phyloP scores from a whole-genome alignment of 30 jellyfish, hydroid and myxozoan genomes.

The Phacellophora camtschatica region DNA sequence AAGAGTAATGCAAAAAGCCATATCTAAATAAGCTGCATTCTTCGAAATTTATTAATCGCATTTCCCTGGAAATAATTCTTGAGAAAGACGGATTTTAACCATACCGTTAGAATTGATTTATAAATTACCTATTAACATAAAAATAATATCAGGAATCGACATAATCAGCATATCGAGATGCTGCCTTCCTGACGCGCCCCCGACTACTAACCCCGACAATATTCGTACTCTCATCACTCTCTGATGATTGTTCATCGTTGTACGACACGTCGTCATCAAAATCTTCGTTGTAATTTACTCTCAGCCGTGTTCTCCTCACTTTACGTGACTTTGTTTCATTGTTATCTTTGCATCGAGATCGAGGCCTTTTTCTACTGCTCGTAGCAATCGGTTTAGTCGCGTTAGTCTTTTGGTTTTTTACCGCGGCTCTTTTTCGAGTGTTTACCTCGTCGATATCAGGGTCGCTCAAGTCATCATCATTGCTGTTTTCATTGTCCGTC shows the following conservation, averaged over 20 bases:
- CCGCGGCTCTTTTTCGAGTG: neutral
- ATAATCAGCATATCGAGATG: conserved; percentile 77
- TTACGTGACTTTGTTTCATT: conserved; percentile 27
- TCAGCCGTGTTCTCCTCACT: conserved; percentile 54
- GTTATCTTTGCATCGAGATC: neutral
- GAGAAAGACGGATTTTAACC: too few relatives aligned
- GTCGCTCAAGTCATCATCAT: too few relatives aligned
- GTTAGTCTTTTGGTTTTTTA: neutral
- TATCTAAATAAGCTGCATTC: too few relatives aligned
- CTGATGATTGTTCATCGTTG: neutral
- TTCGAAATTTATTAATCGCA: too few relatives aligned
- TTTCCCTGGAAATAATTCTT: too few relatives aligned
- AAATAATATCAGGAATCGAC: conserved; percentile 60
- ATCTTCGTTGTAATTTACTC: conserved; percentile 51
- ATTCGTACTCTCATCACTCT: conserved; percentile 25
- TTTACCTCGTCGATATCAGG: too few relatives aligned
- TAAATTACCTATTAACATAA: too few relatives aligned
- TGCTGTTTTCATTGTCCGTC: too few relatives aligned
- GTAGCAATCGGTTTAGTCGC: neutral
- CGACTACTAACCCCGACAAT: conserved; percentile 85
- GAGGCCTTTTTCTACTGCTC: conserved; percentile 34
- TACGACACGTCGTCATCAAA: conserved; percentile 37
- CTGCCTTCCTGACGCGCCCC: conserved; percentile 95
- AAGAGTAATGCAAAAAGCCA: too few relatives aligned
- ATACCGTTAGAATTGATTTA: too few relatives aligned